Base-by-base conservation (phyloP, 1,140 invertebrate genomes). In the Bombus vancouverensis region DNA sequence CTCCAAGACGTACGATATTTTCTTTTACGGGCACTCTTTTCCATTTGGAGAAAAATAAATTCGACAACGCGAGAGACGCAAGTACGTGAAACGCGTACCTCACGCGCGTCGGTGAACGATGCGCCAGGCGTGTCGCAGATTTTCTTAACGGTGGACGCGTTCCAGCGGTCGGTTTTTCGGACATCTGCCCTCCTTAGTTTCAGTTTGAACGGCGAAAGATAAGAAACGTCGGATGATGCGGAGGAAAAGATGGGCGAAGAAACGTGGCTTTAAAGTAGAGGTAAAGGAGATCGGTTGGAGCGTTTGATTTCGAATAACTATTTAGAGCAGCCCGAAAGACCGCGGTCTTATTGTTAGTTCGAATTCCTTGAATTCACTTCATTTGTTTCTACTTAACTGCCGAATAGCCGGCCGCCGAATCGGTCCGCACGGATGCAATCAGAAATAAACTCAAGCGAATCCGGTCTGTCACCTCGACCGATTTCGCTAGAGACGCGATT, bases 341-440 rank as follows among this genome's bases (percentile, higher is more conserved):
- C 37, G 44, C 53, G 57, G 62, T 70, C 78, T 85, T 62, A 79
- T 53, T 53, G 47, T 53, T 53, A 53, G 76, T 74, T 57, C 86
- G 65, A 78, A 89, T 89, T 81, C 70, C 37, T n/a, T 37, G 79
- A 86, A 88, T 88, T 87, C 77, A 13, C 42, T 82, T 88, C 75
- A 86, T 88, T 89, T 88, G 78, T 88, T 86, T 79, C 79, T 86
- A 88, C 70, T 82, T 86, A 88, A 88, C 32, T 34, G 70, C 47
- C 59, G 79, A 86, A 89, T 86, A 83, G 85, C 47, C 71, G 47
- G 70, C 25, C 76, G 53, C 53, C 78, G 84, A 81, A 77, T 81
- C 44, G 74, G 72, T 78, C 47, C 68, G 32, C 57, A 34, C 71
- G 84, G 44, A 34, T 68, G 79, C 79, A 81, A 85, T 88, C 78